Percentiles rank a stretch among this genome's conserved stretches.
Conservation (phyloP, 2,113 vertebrate species). For the Capreolus pygargus region DNA sequence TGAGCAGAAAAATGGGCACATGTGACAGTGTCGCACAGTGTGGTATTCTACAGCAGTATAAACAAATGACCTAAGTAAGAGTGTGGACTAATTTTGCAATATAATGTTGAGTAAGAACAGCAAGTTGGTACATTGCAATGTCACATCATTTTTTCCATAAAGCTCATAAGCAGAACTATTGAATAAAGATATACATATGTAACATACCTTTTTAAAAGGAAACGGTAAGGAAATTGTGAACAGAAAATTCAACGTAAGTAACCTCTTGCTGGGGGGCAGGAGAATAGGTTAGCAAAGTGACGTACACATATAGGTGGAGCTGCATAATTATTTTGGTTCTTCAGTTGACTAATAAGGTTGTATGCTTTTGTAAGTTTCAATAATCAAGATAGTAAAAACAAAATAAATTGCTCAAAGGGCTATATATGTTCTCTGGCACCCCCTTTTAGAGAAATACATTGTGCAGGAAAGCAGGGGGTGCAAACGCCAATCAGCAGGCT, state of each 20-base stretch:
- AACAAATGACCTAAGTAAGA: neutral
- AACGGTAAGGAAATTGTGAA: neutral
- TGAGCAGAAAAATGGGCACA: neutral
- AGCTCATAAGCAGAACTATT: neutral
- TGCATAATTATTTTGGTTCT: neutral
- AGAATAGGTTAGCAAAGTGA: neutral
- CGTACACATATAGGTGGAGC: no score
- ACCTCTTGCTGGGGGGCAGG: neutral
- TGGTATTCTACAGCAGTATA: neutral
- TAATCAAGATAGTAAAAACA: neutral
- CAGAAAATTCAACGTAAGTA: neutral
- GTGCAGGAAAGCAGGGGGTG: neutral
- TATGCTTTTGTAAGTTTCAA: neutral
- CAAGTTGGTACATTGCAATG: neutral
- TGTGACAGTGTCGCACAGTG: accelerated
- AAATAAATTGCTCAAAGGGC: neutral
- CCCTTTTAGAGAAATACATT: neutral
- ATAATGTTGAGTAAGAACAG: neutral
- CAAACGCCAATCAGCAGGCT: neutral
- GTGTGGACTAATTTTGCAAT: neutral
- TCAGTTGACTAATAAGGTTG: neutral
- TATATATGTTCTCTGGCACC: neutral
- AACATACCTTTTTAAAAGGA: neutral
- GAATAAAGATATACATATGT: neutral
- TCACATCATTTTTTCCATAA: neutral